Evolutionary conservation across 1,140 invertebrate genomes (phyloP).

Genomic region (silkworm (Bombyx mori)): ASM3026992v2 NC_085131.1:13557501-13558000

Average conservation of each 20-base stretch:
- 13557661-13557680: slow-evolving; percentile 36
- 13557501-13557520: too few species aligned
- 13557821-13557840: neutral
- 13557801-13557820: neutral
- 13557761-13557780: too few species aligned
- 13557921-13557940: too few species aligned
- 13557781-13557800: neutral
- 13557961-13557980: too few species aligned
- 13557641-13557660: slow-evolving; percentile 39
- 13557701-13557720: slow-evolving; percentile 34
- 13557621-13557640: slow-evolving; percentile 31
- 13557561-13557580: too few species aligned
- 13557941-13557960: too few species aligned
- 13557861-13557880: too few species aligned
- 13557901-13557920: too few species aligned
- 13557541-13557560: too few species aligned
- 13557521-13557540: too few species aligned
- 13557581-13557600: neutral
- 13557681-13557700: slow-evolving; percentile 42
- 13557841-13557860: neutral
- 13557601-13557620: slow-evolving; percentile 20
- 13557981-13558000: too few species aligned
- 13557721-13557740: slow-evolving; percentile 4
- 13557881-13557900: too few species aligned
- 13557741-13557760: slow-evolving; percentile 1